phyloP scores from a whole-genome alignment of 2,113 vertebrate species.

The Chaetodon trifascialis region DNA sequence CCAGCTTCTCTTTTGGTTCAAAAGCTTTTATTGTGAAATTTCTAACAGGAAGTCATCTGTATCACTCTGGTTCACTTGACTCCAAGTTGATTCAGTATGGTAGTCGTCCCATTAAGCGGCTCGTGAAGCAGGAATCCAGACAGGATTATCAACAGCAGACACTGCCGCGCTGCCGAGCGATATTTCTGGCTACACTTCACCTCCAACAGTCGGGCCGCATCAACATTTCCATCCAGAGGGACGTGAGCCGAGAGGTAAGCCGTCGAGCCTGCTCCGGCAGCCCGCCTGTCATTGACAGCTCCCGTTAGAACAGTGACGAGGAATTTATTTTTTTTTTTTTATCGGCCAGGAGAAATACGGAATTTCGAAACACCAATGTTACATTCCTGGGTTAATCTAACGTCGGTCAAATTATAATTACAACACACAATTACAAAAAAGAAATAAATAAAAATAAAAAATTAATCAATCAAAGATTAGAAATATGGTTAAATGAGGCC shows the following conservation, averaged over 20 bases:
- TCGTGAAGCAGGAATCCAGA: conserved; percentile 31
- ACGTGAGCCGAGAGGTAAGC: conserved; percentile 24
- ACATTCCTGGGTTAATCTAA: not conserved
- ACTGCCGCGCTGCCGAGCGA: not conserved
- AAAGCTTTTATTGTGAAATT: conserved; percentile 41
- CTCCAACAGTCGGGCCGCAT: not conserved
- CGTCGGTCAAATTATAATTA: not conserved
- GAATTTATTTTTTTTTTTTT: not conserved
- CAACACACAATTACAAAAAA: not conserved
- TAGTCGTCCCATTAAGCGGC: conserved; percentile 26
- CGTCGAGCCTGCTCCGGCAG: not conserved
- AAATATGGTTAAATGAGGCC: conserved; percentile 3
- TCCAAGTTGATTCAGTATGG: conserved; percentile 5
- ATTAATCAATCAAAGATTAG: too few species aligned
- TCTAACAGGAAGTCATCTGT: not conserved
- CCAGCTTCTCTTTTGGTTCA: not conserved
- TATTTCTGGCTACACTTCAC: not conserved
- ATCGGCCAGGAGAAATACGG: not conserved
- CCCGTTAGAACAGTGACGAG: not conserved
- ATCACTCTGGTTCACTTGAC: not conserved
- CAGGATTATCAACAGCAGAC: conserved; percentile 49
- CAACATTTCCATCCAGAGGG: not conserved
- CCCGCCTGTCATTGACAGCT: conserved; percentile 23
- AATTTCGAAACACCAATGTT: not conserved
- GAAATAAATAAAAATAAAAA: too few species aligned